Conservation (phyloP, 2,797 vertebrate genomes). For the Philypnodon macrostomus region DNA sequence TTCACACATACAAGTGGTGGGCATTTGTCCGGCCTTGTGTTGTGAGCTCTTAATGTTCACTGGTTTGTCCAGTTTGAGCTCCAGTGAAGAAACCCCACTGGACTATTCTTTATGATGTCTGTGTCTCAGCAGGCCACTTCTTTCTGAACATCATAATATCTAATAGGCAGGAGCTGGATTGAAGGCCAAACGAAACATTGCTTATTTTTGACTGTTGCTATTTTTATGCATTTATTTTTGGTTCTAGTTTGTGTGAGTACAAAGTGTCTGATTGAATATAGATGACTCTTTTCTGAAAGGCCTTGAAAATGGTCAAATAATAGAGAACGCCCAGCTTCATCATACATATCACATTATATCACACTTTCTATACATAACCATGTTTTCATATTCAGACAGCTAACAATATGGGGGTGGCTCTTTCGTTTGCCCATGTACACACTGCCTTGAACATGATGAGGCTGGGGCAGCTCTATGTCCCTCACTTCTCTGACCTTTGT, state of each 20-base stretch:
- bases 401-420: conserved; percentile 20
- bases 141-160: conserved; percentile 44
- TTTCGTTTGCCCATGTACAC: too few species aligned
- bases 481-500: conserved; percentile 46
- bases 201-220: conserved; percentile 58
- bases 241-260: conserved; percentile 46
- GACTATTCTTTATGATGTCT: too few species aligned
- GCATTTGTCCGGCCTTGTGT: not conserved
- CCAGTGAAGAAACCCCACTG: too few species aligned
- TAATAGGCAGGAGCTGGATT: conserved; percentile 24
- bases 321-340: not conserved
- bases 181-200: conserved; percentile 16
- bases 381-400: too few species aligned
- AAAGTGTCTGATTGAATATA: conserved; percentile 57
- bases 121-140: too few species aligned
- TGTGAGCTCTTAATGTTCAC: too few species aligned
- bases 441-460: conserved; percentile 21
- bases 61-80: not conserved
- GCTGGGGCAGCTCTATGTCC: conserved; percentile 1
- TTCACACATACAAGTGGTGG: not conserved
- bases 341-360: too few species aligned
- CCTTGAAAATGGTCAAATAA: conserved; percentile 23
- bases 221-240: conserved; percentile 51
- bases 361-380: too few species aligned
- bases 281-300: conserved; percentile 39